phyloP scores from a whole-genome alignment of 2,888 invertebrate species.

The Acheta domesticus region DNA sequence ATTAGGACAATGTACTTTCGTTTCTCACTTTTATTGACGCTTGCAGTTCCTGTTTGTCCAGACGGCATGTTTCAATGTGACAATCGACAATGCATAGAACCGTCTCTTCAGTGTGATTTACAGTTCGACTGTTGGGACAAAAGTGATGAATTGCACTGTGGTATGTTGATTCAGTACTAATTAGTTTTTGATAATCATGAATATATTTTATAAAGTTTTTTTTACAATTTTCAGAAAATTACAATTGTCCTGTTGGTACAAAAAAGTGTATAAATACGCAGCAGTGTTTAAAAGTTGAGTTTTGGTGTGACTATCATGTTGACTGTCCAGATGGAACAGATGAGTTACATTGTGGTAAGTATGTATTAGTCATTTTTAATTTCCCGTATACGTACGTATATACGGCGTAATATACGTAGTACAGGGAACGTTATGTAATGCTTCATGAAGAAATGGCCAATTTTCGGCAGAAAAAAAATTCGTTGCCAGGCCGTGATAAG shows the following conservation, averaged over 20 bases:
- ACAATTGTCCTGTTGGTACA: constrained; percentile 42
- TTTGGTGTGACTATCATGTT: constrained; percentile 48
- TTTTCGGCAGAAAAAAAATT: no score
- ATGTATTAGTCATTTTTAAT: not conserved
- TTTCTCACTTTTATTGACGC: no score
- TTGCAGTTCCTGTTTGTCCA: no score
- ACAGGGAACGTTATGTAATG: no score
- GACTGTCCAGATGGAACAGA: constrained; percentile 51
- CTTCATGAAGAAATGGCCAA: no score
- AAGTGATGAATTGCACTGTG: constrained; percentile 49
- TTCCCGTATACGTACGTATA: no score
- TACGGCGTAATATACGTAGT: no score
- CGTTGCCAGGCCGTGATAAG: no score
- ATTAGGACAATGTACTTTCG: constrained; percentile 30
- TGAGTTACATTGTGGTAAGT: constrained; percentile 47
- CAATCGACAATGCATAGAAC: constrained; percentile 41
- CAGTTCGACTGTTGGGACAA: constrained; percentile 49
- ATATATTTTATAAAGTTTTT: not conserved
- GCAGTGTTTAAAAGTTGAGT: constrained; percentile 46
- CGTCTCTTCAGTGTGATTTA: constrained; percentile 44
- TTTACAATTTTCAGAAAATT: not conserved
- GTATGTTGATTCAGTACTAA: constrained; percentile 41
- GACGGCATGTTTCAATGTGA: constrained; percentile 38
- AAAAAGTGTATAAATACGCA: constrained; percentile 46
- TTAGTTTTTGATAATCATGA: not conserved